Evolutionary conservation across 2,888 invertebrate species (phyloP).

Genomic region (Saturnia japonica): DNA sequence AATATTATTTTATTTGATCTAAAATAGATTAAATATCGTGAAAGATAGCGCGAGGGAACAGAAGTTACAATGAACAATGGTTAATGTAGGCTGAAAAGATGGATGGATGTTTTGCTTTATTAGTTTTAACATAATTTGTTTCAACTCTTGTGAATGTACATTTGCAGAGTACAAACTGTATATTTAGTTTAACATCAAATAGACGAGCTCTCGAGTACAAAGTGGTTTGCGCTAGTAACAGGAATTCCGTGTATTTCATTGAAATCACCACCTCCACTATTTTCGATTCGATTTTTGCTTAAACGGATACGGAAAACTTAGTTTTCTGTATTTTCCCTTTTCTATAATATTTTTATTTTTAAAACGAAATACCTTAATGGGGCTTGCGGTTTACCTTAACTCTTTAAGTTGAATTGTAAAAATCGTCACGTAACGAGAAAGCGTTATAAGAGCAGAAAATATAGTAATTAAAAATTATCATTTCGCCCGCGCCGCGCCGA

Average conservation of each 20-base stretch:
- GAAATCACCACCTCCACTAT: constrained; percentile 22
- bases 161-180: constrained; percentile 19
- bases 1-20: too few relatives aligned
- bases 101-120: not conserved
- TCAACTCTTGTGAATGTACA: not conserved
- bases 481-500: too few relatives aligned
- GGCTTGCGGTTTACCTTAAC: too few relatives aligned
- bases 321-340: not conserved
- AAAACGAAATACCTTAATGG: too few relatives aligned
- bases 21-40: too few relatives aligned
- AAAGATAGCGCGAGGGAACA: not conserved
- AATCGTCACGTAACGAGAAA: too few relatives aligned
- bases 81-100: not conserved
- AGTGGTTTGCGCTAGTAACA: constrained; percentile 23
- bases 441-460: too few relatives aligned
- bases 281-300: constrained; percentile 23
- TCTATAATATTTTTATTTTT: not conserved
- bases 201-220: constrained; percentile 6
- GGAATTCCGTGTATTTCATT: constrained; percentile 28
- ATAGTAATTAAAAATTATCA: too few relatives aligned
- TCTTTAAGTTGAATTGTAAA: too few relatives aligned
- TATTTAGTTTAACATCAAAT: constrained; percentile 16
- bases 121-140: not conserved
- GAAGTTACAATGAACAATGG: not conserved
- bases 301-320: not conserved